Evolutionary conservation across 53 echinoderm and acorn worm species (phyloP).

Genomic region (Henricia sp.): DNA sequence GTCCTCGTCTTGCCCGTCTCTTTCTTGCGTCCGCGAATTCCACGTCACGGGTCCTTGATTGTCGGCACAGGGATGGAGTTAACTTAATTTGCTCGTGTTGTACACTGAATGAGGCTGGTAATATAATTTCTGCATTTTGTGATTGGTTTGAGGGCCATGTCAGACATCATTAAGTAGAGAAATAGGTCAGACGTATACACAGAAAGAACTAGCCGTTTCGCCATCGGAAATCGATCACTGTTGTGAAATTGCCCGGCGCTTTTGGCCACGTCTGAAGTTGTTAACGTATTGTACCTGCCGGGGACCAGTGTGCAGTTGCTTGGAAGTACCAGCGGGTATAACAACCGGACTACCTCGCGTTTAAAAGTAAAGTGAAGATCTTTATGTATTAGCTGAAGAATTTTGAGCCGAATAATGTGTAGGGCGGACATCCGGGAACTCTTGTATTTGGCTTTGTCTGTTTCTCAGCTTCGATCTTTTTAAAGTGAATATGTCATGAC

Average conservation of each 20-base stretch:
- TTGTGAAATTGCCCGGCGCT: conserved; percentile 35
- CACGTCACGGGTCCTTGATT: too few species aligned
- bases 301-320: not conserved
- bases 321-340: not conserved
- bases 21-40: too few species aligned
- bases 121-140: conserved; percentile 19
- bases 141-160: conserved; percentile 11
- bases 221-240: conserved; percentile 26
- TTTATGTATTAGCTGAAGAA: too few species aligned
- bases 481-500: too few species aligned
- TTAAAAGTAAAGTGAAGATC: too few species aligned
- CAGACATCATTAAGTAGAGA: conserved; percentile 25
- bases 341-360: too few species aligned
- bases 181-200: conserved; percentile 29
- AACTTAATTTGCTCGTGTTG: conserved; percentile 32
- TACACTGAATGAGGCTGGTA: not conserved
- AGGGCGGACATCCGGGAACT: too few species aligned
- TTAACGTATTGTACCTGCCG: not conserved
- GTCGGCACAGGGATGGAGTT: not conserved
- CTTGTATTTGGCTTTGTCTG: too few species aligned
- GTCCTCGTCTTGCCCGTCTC: too few species aligned
- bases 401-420: too few species aligned
- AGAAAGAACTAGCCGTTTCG: conserved; percentile 2
- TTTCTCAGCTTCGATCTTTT: too few species aligned
- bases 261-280: not conserved